Evolutionary conservation across 2,797 vertebrate species (phyloP).

Genomic region (Sorex maritimensis): DNA sequence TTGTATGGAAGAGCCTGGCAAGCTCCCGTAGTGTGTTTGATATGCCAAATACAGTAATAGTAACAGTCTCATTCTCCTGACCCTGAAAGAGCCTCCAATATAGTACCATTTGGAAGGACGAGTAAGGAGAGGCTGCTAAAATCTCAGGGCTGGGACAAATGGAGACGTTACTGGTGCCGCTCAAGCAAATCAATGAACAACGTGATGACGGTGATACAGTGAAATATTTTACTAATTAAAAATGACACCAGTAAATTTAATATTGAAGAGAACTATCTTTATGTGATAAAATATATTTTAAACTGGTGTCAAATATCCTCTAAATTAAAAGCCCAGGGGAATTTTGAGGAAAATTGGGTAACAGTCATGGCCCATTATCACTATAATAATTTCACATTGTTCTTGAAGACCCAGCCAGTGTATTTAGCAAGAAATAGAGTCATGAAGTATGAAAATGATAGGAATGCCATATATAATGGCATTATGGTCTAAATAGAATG

Average conservation of each 20-base stretch:
- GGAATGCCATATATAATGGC: background rate
- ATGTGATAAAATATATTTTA: background rate
- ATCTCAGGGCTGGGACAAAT: no score
- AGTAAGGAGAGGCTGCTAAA: no score
- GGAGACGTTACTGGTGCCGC: no score
- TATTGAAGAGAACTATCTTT: slow-evolving; percentile 5
- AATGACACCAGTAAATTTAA: slow-evolving; percentile 15
- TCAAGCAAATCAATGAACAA: no score
- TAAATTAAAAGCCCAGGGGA: background rate
- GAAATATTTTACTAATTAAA: slow-evolving; percentile 39
- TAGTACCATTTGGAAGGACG: no score
- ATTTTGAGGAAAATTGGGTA: slow-evolving; percentile 26
- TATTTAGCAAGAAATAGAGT: background rate
- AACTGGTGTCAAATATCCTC: background rate
- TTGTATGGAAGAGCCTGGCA: no score
- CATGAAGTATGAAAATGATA: accelerated
- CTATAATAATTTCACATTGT: background rate
- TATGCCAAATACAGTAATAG: no score
- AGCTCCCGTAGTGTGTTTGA: no score
- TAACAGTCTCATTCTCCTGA: no score
- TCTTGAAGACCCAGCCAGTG: background rate
- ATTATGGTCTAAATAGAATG: background rate
- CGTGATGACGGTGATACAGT: no score
- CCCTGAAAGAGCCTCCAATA: no score
- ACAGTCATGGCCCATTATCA: background rate